phyloP scores from a whole-genome alignment of 2,797 vertebrate species.

The Podarcis siculus region DNA sequence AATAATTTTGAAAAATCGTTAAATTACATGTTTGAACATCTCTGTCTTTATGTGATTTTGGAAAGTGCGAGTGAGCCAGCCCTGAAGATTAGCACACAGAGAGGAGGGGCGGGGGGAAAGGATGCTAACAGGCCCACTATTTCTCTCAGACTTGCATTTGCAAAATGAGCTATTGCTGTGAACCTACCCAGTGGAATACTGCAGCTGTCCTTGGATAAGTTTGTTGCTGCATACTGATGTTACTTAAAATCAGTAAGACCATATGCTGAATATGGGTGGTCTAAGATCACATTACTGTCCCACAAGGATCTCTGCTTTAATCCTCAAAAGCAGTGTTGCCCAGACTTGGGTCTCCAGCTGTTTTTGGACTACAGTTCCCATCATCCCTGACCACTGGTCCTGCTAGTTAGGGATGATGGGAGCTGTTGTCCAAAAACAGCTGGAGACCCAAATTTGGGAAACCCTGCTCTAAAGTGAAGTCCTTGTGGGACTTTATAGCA shows the following conservation, averaged over 20 bases:
- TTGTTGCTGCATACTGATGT: not conserved
- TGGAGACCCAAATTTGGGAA: no score
- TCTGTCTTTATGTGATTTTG: conserved; percentile 26
- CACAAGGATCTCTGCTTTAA: not conserved
- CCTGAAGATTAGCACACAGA: not conserved
- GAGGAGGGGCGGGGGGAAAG: not conserved
- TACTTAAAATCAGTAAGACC: not conserved
- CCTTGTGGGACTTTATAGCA: not conserved
- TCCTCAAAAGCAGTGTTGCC: no score
- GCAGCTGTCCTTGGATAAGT: not conserved
- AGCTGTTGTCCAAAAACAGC: no score
- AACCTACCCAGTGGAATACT: not conserved
- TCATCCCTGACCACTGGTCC: no score
- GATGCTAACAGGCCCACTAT: not conserved
- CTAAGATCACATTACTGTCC: not conserved
- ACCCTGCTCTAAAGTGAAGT: not conserved
- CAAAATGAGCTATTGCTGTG: not conserved
- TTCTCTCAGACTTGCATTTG: not conserved
- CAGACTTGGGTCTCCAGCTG: no score
- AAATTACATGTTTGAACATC: conserved; percentile 37
- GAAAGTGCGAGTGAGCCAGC: conserved; percentile 1
- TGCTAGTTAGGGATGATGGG: no score
- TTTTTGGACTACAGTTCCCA: no score
- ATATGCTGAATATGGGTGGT: not conserved
- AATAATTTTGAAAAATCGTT: conserved; percentile 31